Base-by-base conservation (phyloP, 1,140 invertebrate species). In the Gonatopus flavifemur region DNA sequence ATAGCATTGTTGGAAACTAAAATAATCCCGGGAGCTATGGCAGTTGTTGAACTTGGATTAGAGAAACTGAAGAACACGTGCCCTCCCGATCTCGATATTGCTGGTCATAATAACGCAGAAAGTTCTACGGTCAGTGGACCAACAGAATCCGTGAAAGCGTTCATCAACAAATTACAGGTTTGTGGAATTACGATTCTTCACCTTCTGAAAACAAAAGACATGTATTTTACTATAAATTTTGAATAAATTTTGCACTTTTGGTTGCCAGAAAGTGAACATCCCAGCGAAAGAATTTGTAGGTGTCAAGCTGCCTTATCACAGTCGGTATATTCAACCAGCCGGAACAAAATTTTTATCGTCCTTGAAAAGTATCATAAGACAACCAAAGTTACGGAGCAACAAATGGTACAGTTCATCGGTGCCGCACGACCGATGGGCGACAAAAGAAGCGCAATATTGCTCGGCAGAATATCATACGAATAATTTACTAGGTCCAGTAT, bases 391-490 rank as follows among this genome's bases (percentile, higher is more conserved):
- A 15, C 81, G 92, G 35, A 86, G 86, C 4, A 69, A 76, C 1
- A 84, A 85, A 53, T 96, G 93, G 92, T 75, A 94, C 0, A 90
- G 88, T 52, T 86, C 89, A 1, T 94, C 91, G 2, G 83, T 92
- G 33, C 83, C 85, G 0, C 86, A 91, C 69, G 46, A 64, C 0
- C 57, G 82, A n/a, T 94, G 90, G 91, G 81, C 84, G 18, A 77
- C 81, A 10, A 69, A 84, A 0, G 74, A 84, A 24, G 83, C 86
- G 1, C 80, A 84, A 49, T 64, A 81, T 13, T 91, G 86, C 3
- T 94, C 90, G 0, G 86, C 92, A 9, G 88, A 91, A 59, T 96
- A 96, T 68, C 89, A 93, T 65, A 91, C 91, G 2, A 94, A 95
- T 71, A 96, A 95, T 71, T 74, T 94, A n/a, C 74, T 92, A 38